Evolutionary conservation across 2,888 invertebrate genomes (phyloP).

Genomic region (Cyaniris semiargus): DNA sequence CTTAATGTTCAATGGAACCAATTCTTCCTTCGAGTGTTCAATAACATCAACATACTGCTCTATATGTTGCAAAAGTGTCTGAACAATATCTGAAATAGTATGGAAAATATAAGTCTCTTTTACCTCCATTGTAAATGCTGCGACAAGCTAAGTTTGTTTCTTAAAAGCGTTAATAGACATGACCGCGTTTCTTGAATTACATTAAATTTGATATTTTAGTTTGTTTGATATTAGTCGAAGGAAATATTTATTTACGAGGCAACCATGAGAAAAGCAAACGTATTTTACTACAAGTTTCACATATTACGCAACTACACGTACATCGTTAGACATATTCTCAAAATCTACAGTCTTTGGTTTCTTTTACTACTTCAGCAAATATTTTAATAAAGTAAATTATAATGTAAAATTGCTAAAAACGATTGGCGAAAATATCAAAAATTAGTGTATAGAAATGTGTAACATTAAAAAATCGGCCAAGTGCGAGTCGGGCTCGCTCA

Average conservation of each 20-base stretch:
- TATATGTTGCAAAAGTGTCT: slow-evolving; percentile 55
- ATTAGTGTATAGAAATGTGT: too few relatives aligned
- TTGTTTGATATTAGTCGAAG: too few relatives aligned
- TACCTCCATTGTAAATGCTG: background rate
- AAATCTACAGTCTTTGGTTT: too few relatives aligned
- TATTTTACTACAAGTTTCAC: background rate
- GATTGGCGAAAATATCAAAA: background rate
- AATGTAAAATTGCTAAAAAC: background rate
- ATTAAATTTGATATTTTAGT: too few relatives aligned
- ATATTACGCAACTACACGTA: background rate
- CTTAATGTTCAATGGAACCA: slow-evolving; percentile 53
- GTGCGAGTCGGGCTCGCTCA: too few relatives aligned
- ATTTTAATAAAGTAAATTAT: background rate
- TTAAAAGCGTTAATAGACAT: background rate
- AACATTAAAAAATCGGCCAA: too few relatives aligned
- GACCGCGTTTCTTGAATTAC: too few relatives aligned
- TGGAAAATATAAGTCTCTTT: background rate
- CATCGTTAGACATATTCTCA: background rate
- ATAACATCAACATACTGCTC: slow-evolving; percentile 63
- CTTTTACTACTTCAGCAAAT: background rate
- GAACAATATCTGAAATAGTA: slow-evolving; percentile 52
- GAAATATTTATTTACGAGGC: too few relatives aligned
- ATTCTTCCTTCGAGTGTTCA: slow-evolving; percentile 59
- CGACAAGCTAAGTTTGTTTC: background rate
- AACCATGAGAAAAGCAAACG: background rate